Evolutionary conservation across 2,113 vertebrate species (phyloP).

Genomic region (Camelus dromedarius): DNA sequence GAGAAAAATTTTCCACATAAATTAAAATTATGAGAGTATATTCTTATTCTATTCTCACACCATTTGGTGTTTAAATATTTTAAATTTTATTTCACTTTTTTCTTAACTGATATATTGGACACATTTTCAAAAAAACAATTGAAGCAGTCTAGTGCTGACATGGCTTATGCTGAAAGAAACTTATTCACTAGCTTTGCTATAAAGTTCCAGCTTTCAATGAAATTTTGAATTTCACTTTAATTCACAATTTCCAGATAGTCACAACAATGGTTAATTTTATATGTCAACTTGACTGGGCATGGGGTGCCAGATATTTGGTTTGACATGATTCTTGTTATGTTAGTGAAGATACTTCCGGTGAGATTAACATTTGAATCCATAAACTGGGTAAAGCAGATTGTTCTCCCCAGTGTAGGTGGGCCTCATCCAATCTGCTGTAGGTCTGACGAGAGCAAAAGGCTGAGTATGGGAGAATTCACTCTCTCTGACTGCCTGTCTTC

Average conservation of each 20-base stretch:
- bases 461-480: background rate
- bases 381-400: background rate
- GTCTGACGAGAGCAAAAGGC: background rate
- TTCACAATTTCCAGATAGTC: background rate
- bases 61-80: background rate
- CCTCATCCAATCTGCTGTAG: background rate
- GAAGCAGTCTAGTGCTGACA: background rate
- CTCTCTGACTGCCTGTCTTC: background rate
- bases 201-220: background rate
- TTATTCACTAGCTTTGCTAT: background rate
- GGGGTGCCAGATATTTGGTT: background rate
- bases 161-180: background rate
- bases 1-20: background rate
- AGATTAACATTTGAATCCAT: background rate
- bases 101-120: background rate
- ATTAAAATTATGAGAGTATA: background rate
- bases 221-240: conserved; percentile 55
- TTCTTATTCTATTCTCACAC: background rate
- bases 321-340: background rate
- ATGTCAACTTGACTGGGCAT: background rate
- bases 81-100: background rate
- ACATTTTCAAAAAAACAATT: background rate
- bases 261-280: background rate
- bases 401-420: background rate
- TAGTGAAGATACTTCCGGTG: background rate